These are phyloP conservation scores for Allygus modestus DNA, from an alignment of 2,888 invertebrate genomes.

Conservation along the genomic window DNA sequence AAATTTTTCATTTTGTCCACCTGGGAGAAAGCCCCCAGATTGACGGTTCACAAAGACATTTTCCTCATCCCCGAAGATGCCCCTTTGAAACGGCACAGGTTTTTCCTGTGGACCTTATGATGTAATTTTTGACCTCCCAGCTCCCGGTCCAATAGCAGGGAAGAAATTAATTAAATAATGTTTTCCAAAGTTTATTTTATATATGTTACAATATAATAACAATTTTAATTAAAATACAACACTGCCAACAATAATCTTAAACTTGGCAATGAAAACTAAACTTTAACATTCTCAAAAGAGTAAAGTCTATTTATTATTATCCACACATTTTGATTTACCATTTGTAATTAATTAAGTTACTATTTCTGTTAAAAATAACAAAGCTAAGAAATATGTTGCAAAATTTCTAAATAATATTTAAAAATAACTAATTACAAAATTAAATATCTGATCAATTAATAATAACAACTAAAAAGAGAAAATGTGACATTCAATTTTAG, in stretches of 20 bases:
- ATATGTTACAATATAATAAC: constrained; percentile 44
- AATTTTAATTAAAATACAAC: constrained; percentile 45
- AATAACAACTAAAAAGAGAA: too few species aligned
- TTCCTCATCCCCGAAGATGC: too few species aligned
- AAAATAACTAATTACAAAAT: too few species aligned
- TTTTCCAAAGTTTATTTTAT: constrained; percentile 24
- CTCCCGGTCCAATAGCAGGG: background rate
- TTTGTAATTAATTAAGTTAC: background rate
- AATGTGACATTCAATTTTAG: too few species aligned
- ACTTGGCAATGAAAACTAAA: background rate
- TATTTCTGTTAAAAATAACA: background rate
- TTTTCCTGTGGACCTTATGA: too few species aligned
- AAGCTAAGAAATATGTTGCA: background rate
- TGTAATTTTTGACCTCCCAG: too few species aligned
- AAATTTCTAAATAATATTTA: too few species aligned
- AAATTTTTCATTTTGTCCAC: too few species aligned
- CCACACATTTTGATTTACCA: constrained; percentile 18
- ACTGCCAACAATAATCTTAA: constrained; percentile 22
- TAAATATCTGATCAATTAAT: too few species aligned
- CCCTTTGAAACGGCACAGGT: too few species aligned
- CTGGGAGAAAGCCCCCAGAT: too few species aligned
- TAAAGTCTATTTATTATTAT: background rate
- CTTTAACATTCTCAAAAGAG: constrained; percentile 17
- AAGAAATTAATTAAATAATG: background rate
- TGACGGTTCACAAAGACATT: too few species aligned